Evolutionary conservation across 2,888 invertebrate species (phyloP), one percentile per base, ranked within the genome.

Genomic region (Antheraea yamamai): DNA sequence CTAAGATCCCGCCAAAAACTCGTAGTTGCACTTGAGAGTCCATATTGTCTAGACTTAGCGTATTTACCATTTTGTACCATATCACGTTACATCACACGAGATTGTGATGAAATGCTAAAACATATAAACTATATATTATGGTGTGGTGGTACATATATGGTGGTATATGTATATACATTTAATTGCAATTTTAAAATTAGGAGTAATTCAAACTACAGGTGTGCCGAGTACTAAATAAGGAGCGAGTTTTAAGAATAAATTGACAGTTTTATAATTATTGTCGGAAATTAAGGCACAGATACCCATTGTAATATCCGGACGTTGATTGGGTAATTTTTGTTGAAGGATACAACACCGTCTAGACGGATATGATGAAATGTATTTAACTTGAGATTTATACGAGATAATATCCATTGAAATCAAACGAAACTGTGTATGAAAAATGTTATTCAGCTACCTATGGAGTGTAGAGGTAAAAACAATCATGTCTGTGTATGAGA

Each of bases 211-310:
- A 61, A 61, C 12, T 7, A 10, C 23, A 61, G 16, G 26, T 66
- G 16, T 4, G 64, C 23, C 64, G 58, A 20, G 20, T 20, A 58
- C 58, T 58, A 20, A n/a, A 58, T 58, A 23, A 64, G 64, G 23
- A 70, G 10, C 68, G 30, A 70, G 39, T 70, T 20, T 39, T 39
- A n/a, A n/a, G 35, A 39, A 39, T 39, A 70, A 70, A 70, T 70
- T 70, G n/a, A 23, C 39, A 20, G 70, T 39, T 39, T 39, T n/a
- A 39, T 70, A 70, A 70, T 70, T 66, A 66, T 66, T 66, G 26
- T 70, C 70, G 70, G 70, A 70, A 39, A 70, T 70, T 70, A 39
- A n/a, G 39, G 39, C 70, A 70, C 70, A 70, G 16, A 70, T 39
- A 39, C 10, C 70, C 39, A 70, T 70, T 70, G 39, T 39, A 70